Conservation (phyloP, 1,140 invertebrate species). For the Drosophila nasuta region DNA sequence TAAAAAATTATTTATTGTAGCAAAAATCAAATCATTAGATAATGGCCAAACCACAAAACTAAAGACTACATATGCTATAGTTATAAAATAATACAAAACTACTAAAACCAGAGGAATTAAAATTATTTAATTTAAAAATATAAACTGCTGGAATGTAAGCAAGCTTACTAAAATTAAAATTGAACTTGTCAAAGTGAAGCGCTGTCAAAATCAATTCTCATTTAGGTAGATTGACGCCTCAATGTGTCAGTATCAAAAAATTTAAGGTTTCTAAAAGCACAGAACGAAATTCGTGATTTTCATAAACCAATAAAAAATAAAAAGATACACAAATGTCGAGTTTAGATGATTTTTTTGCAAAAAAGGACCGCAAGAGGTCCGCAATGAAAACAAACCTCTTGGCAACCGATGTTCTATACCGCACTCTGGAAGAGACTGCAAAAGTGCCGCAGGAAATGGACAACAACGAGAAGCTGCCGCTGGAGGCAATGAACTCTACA, state of each 20-base stretch:
- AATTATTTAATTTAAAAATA: no score
- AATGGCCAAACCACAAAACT: no score
- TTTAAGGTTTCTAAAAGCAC: conserved; percentile 48
- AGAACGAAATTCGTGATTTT: conserved; percentile 50
- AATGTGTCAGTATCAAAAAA: conserved; percentile 33
- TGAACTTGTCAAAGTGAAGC: not conserved
- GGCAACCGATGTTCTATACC: conserved; percentile 68
- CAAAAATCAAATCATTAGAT: no score
- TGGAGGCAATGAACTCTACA: conserved; percentile 16
- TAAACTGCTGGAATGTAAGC: not conserved
- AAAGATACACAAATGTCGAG: conserved; percentile 50
- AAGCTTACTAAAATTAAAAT: not conserved
- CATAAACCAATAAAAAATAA: conserved; percentile 34
- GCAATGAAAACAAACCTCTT: conserved; percentile 64
- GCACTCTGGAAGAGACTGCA: conserved; percentile 63
- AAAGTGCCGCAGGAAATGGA: conserved; percentile 33
- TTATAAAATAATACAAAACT: no score
- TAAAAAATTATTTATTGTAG: no score
- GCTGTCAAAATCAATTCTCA: conserved; percentile 25
- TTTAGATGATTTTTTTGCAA: conserved; percentile 74
- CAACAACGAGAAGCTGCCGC: conserved; percentile 14
- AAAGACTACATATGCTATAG: no score
- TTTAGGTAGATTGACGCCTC: not conserved
- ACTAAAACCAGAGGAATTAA: no score
- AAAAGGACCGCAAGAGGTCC: conserved; percentile 64